Conservation (phyloP, 53 echinoderm and acorn worm species). For the Holothuria scabra region DNA sequence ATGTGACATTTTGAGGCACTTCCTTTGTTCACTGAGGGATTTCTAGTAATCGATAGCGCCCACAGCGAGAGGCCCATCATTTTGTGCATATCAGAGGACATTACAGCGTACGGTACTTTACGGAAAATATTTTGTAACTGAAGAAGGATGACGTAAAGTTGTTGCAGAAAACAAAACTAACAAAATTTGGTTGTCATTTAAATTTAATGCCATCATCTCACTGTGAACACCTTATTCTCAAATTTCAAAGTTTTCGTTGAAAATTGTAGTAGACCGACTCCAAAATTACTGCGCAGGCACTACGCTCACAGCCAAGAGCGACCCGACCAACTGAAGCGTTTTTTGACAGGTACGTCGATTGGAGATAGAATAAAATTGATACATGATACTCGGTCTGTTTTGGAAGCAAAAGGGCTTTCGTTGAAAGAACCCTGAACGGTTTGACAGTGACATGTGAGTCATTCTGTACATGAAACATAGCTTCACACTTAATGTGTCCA, state of each 20-base stretch:
- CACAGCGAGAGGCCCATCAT: too few relatives aligned
- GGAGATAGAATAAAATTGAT: conserved; percentile 21
- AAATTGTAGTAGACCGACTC: background rate
- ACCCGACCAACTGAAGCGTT: conserved; percentile 3
- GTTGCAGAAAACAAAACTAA: too few relatives aligned
- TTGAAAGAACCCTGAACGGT: conserved; percentile 2
- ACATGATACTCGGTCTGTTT: conserved; percentile 19
- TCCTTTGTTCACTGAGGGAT: too few relatives aligned
- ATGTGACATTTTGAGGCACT: too few relatives aligned
- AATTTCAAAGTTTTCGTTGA: conserved; percentile 25
- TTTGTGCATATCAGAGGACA: too few relatives aligned
- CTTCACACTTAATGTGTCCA: too few relatives aligned
- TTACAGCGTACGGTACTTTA: too few relatives aligned
- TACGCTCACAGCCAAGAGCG: conserved; percentile 16
- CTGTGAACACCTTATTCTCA: background rate
- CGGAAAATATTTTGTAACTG: too few relatives aligned
- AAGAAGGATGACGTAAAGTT: too few relatives aligned
- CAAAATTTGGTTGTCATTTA: conserved; percentile 22
- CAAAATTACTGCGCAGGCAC: conserved; percentile 16
- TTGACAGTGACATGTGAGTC: conserved; percentile 40
- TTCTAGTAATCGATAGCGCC: too few relatives aligned
- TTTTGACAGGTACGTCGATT: conserved; percentile 31
- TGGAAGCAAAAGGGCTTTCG: conserved; percentile 11
- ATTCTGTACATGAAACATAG: background rate
- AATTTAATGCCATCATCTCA: conserved; percentile 7